Evolutionary conservation across 1,140 invertebrate species (phyloP), one percentile per base, ranked within the genome.

Genomic region (Orussus abietinus): DNA sequence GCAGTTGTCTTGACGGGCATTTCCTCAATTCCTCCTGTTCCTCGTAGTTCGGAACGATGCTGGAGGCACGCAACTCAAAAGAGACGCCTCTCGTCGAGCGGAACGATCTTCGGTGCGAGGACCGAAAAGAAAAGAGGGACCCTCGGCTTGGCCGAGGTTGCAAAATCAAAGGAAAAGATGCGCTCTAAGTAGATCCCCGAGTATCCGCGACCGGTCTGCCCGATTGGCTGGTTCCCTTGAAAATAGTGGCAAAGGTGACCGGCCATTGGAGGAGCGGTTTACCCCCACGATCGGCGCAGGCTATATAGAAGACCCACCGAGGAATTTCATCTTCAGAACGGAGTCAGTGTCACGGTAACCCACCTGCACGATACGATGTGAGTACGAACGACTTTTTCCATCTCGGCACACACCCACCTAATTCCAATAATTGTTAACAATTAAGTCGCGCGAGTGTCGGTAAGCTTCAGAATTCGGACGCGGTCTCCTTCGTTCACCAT

Each of bases 241-340:
- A 62, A 64, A 62, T 58, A 55, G 45, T 57, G 50, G 49, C 60
- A 60, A 64, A 65, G 63, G 42, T 40, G 41, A 43, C 35, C 48
- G 45, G 32, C 52, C 53, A 66, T 68, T 67, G 63, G 64, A 32
- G 49, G 50, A 53, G 52, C 52, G 51, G 53, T 60, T 59, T 62
- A 58, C 54, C 68, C 68, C 68, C 66, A 64, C 65, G 32, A 40
- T 21, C 13, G 37, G 25, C 58, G 44, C 63, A 71, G 53, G 62
- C 65, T 71, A 71, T 71, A 71, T 68, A 69, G 68, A 64, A 66
- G 65, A 69, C 66, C 55, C 40, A 65, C 49, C 61, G 15, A 47
- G 53, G 62, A 67, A 69, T 71, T 67, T 68, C 62, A 67, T 69
- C 68, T 71, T 68, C 68, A 71, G 66, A 71, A 61, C 63, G 59